phyloP scores from a whole-genome alignment of 2,113 vertebrate genomes.

The Semnornis frantzii region DNA sequence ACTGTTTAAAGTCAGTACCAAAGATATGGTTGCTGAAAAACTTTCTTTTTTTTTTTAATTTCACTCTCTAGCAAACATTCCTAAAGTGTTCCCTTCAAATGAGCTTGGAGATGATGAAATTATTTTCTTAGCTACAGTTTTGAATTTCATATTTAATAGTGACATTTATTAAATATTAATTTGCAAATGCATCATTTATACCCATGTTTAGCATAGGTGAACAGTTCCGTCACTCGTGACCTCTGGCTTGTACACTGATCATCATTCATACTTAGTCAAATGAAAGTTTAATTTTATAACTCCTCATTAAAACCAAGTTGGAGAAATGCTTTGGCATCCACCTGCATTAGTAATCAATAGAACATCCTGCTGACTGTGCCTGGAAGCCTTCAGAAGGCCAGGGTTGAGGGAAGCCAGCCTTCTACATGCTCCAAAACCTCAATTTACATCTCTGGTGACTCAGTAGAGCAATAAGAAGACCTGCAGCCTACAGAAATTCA shows the following conservation, averaged over 20 bases:
- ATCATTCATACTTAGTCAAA: background rate
- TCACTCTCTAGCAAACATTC: background rate
- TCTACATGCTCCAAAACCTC: rapidly evolving
- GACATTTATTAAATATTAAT: constrained; percentile 46
- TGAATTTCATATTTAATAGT: constrained; percentile 20
- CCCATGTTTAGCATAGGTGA: background rate
- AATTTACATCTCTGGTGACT: background rate
- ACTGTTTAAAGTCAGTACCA: background rate
- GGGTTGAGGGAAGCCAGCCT: background rate
- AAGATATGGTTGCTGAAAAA: background rate
- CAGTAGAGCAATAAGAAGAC: background rate
- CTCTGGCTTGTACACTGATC: background rate
- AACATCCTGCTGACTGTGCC: background rate
- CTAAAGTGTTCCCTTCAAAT: background rate
- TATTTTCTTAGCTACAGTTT: background rate
- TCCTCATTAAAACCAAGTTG: background rate
- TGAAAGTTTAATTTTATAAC: background rate
- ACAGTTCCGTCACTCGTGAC: background rate
- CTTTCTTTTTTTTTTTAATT: background rate
- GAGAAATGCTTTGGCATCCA: background rate
- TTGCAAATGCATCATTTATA: constrained; percentile 16
- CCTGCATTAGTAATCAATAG: background rate
- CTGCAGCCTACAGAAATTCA: background rate
- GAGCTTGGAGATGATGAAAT: background rate
- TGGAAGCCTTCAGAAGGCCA: background rate